A percentile compares a stretch with the other conserved stretches of the same genome.
phyloP scores from a whole-genome alignment of 2,797 vertebrate species.

The Tadarida brasiliensis region DNA sequence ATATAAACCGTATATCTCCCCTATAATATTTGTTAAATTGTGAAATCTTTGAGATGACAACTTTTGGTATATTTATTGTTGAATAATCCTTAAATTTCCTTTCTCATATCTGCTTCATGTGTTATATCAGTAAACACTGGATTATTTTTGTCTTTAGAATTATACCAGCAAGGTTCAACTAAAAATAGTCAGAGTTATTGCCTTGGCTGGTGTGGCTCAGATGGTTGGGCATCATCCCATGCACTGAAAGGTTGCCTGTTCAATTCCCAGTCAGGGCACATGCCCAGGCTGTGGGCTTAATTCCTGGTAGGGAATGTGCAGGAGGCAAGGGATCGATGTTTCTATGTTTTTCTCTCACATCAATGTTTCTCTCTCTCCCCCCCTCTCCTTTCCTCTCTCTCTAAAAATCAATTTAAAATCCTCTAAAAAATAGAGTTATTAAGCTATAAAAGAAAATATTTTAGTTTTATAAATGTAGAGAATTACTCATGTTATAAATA shows the following conservation, averaged over 20 bases:
- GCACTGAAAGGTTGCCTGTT: neutral
- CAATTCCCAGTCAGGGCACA: neutral
- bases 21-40: constrained; percentile 32
- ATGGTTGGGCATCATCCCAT: neutral
- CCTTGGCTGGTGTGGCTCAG: neutral
- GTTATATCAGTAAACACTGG: constrained; percentile 18
- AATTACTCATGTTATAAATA: constrained; percentile 24
- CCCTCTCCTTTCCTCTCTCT: neutral
- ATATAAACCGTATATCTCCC: neutral
- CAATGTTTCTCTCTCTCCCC: neutral
- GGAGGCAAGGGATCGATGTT: neutral
- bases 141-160: neutral
- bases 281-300: neutral
- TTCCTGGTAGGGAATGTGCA: neutral
- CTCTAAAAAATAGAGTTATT: neutral
- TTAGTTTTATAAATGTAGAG: constrained; percentile 6
- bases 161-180: neutral
- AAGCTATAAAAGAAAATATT: constrained; percentile 26
- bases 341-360: neutral
- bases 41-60: constrained; percentile 20
- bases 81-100: neutral
- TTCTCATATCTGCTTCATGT: neutral
- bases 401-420: neutral
- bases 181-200: neutral
- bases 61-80: constrained; percentile 31